These are phyloP conservation scores for Agraylea sexmaculata DNA, from an alignment of 1,140 invertebrate species.

Conservation along the genomic window DNA sequence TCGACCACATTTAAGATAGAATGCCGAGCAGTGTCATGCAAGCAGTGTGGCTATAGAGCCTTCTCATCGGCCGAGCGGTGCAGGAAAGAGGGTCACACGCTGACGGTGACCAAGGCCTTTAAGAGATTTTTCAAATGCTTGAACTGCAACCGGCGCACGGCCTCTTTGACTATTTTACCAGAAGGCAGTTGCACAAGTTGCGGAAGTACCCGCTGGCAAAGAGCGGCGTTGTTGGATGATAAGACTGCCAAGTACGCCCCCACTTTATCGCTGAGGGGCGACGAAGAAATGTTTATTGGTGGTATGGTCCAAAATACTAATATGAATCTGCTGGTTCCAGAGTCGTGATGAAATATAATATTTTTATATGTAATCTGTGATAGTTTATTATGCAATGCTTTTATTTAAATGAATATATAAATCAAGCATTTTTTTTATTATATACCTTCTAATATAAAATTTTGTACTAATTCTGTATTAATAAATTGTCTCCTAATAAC, in stretches of 20 bases:
- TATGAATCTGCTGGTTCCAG: slow-evolving; percentile 56
- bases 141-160: slow-evolving; percentile 73
- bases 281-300: slow-evolving; percentile 57
- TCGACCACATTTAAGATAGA: slow-evolving; percentile 65
- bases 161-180: slow-evolving; percentile 66
- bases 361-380: no score
- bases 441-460: no score
- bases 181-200: slow-evolving; percentile 67
- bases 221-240: slow-evolving; percentile 69
- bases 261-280: slow-evolving; percentile 55
- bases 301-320: slow-evolving; percentile 41
- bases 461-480: no score
- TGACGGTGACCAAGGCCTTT: slow-evolving; percentile 63
- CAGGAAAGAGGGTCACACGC: slow-evolving; percentile 64
- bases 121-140: slow-evolving; percentile 88
- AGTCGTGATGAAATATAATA: slow-evolving; percentile 22
- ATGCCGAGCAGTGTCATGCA: slow-evolving; percentile 79
- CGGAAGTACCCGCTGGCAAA: slow-evolving; percentile 58
- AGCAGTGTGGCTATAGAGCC: slow-evolving; percentile 81
- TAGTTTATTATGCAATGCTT: no score
- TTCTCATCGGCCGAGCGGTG: slow-evolving; percentile 76
- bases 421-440: no score
- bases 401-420: no score
- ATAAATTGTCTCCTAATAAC: no score
- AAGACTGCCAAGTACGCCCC: slow-evolving; percentile 39